Base-by-base conservation (phyloP, 2,888 invertebrate genomes). In the Philereme vetulata region DNA sequence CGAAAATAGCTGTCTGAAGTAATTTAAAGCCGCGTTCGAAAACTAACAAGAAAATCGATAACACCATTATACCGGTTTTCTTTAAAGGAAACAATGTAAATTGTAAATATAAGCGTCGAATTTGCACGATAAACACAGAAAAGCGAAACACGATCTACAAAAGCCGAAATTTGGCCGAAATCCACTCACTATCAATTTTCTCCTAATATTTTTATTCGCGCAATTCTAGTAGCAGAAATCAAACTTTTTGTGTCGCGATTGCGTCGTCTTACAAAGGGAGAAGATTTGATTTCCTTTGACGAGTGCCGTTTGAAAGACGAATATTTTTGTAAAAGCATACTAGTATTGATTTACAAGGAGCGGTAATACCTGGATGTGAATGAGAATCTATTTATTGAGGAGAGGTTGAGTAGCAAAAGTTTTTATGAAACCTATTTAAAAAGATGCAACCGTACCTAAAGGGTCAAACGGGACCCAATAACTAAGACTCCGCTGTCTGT, bases 231-330 rank as follows among this genome's bases (percentile, higher is more conserved):
- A 38, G 33, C 53, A 35, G 11, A 53, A 50, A 45, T 58, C 51
- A 53, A 54, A 56, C 45, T 35, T n/a, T 49, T 35, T 6, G 33
- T 45, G 38, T 38, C 38, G n/a, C 36, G 32, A 55, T 49, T 55
- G 54, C 51, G 43, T 62, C 44, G 46, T 62, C 52, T 62, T 52
- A 51, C 58, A 58, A 58, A 49, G 48, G 43, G 32, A 38, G 4
- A 57, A 51, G 54, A 54, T 62, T 57, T 49, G 44, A 62, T 55
- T 52, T 55, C 51, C 51, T 51, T 55, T 58, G 62, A 57, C 61
- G 44, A 61, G 44, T 56, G 38, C 9, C 36, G 51, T 53, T 61
- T 61, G 56, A 36, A 51, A 54, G 21, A 47, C 43, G 51, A 58
- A 48, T 43, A 11, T 56, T 42, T 47, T 49, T 52, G 47, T 48